Evolutionary conservation across 2,888 invertebrate species (phyloP).

Genomic region (Stenodema calcarata): DNA sequence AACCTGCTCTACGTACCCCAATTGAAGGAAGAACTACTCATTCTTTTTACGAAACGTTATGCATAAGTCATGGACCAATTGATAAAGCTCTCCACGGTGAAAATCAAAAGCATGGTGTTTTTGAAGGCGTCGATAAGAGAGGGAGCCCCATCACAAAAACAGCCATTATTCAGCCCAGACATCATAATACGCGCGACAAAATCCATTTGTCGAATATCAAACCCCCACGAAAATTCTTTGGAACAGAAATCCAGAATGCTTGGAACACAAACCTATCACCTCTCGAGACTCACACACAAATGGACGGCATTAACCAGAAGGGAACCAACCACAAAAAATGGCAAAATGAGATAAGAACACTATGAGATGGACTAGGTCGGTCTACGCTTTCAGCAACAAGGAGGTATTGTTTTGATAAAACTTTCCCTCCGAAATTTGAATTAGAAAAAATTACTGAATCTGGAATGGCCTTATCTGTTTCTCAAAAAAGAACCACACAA

Average conservation of each 20-base stretch:
- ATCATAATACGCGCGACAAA: slow-evolving; percentile 11
- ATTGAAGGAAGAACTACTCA: no score
- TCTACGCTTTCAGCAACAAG: slow-evolving; percentile 23
- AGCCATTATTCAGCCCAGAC: neutral
- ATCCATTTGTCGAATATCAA: slow-evolving; percentile 38
- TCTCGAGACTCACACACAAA: no score
- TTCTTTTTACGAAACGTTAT: no score
- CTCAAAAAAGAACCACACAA: slow-evolving; percentile 29
- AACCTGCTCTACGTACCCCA: no score
- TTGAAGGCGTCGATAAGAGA: no score
- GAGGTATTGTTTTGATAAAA: slow-evolving; percentile 6
- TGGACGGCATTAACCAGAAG: slow-evolving; percentile 26
- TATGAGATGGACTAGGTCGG: slow-evolving; percentile 8
- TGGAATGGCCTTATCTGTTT: neutral
- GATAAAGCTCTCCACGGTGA: no score
- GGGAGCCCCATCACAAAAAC: slow-evolving; percentile 29
- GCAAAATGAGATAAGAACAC: slow-evolving; percentile 29
- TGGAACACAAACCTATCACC: no score
- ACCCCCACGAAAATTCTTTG: slow-evolving; percentile 21
- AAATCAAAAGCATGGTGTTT: no score
- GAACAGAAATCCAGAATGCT: neutral
- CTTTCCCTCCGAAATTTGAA: slow-evolving; percentile 35
- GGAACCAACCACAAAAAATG: slow-evolving; percentile 34
- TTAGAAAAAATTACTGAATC: slow-evolving; percentile 2
- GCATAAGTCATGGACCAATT: no score